Evolutionary conservation across 2,113 vertebrate genomes (phyloP), one percentile per base, ranked within the genome.

Genomic region (Alaudala cheleensis): DNA sequence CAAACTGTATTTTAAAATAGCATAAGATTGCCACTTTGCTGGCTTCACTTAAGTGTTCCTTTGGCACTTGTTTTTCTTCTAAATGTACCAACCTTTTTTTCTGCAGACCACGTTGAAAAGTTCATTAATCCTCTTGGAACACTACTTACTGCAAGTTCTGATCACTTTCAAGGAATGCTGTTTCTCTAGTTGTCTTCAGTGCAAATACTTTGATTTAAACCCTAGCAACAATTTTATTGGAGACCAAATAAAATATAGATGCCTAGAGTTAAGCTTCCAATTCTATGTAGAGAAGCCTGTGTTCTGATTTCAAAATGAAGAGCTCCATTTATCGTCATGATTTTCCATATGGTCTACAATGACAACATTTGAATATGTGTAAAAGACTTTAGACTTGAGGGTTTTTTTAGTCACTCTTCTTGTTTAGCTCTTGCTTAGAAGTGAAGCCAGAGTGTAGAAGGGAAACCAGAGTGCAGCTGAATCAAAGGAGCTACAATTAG

Each of bases 141-240:
- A 8, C 21, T 66, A 29, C n/a, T 74, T 62, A 23, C 18, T 84
- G 12, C 44, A 71, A 42, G 14, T 86, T 92, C 45, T 92, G 19
- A 33, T 88, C 11, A 22, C 42, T 85, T 89, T 26, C 61, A 62
- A 61, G 53, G 31, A 73, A 39, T 61, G 9, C 10, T 71, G 7
- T 78, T 28, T 77, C 50, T 72, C 15, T 87, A 54, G 56, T 57
- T 11, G 3, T 50, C 79, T 88, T 81, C 31, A 42, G 23, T 25
- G 14, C 31, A 58, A 86, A 56, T 44, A 28, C 45, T 92, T 88
- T 37, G 17, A 85, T 88, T 86, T 88, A 90, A 79, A 62, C 14
- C 14, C 22, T 69, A 44, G 37, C 31, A 88, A 86, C 10, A 72
- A 28, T 72, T 64, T 69, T 51, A 22, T 80, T 67, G 4, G 17